Evolutionary conservation across 2,113 vertebrate genomes (phyloP).

Genomic region (Pituophis catenifer): DNA sequence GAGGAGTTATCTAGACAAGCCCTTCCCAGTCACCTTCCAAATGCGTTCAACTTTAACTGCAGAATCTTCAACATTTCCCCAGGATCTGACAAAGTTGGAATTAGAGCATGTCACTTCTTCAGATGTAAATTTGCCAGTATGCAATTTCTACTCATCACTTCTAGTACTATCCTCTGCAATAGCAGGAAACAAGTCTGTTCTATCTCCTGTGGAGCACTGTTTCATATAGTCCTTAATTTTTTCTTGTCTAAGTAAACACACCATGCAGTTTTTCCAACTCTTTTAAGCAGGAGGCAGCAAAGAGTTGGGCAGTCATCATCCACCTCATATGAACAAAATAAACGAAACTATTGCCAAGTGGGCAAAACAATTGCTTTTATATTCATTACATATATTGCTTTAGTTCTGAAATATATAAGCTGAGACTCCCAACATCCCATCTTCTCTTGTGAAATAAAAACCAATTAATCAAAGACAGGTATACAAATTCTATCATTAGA

Average conservation of each 20-base stretch:
- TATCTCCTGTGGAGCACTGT: background rate
- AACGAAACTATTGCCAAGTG: background rate
- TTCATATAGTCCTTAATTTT: background rate
- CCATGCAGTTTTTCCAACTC: background rate
- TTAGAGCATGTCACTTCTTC: background rate
- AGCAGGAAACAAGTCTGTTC: background rate
- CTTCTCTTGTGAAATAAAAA: background rate
- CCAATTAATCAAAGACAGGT: background rate
- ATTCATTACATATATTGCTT: background rate
- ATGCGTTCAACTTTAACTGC: background rate
- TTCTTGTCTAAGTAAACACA: background rate
- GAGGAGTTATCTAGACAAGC: background rate
- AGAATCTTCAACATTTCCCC: background rate
- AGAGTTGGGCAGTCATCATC: background rate
- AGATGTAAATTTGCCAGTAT: background rate
- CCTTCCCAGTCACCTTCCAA: background rate
- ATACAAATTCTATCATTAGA: background rate
- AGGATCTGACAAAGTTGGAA: background rate
- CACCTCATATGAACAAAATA: background rate
- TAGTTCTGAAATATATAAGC: background rate
- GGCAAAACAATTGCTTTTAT: background rate
- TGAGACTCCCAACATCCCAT: background rate
- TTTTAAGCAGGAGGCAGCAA: background rate
- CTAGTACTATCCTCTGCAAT: background rate
- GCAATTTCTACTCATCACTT: background rate